phyloP scores from a whole-genome alignment of 2,797 vertebrate genomes.

The Manis crassicaudata region DNA sequence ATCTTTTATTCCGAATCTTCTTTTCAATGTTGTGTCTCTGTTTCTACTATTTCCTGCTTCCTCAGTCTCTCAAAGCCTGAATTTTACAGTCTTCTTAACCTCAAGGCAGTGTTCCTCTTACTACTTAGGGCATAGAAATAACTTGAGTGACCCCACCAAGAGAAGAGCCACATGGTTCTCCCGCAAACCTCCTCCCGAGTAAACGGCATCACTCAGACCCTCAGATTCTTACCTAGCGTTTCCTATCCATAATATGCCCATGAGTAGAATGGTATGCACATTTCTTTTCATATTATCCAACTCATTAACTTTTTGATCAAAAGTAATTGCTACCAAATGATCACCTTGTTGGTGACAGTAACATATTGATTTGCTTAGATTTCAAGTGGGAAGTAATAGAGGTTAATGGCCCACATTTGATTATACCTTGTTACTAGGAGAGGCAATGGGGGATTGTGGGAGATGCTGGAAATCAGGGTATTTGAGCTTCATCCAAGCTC shows the following conservation, averaged over 20 bases:
- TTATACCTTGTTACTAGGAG: slow-evolving; percentile 60
- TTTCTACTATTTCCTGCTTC: background rate
- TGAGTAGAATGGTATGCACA: background rate
- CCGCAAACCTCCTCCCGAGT: background rate
- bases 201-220: background rate
- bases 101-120: background rate
- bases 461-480: background rate
- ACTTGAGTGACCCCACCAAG: background rate
- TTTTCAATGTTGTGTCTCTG: background rate
- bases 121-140: background rate
- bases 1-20: background rate
- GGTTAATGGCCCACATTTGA: slow-evolving; percentile 70
- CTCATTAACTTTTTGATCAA: slow-evolving; percentile 81
- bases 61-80: background rate
- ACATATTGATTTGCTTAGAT: slow-evolving; percentile 68
- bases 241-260: background rate
- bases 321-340: slow-evolving; percentile 71
- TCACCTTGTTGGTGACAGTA: slow-evolving; percentile 60
- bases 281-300: slow-evolving; percentile 56
- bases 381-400: slow-evolving; percentile 66
- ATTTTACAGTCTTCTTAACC: background rate
- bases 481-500: background rate
- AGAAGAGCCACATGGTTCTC: background rate
- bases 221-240: background rate
- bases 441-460: background rate